Evolutionary conservation across 2,113 vertebrate genomes (phyloP).

Genomic region (Vidua chalybeata): DNA sequence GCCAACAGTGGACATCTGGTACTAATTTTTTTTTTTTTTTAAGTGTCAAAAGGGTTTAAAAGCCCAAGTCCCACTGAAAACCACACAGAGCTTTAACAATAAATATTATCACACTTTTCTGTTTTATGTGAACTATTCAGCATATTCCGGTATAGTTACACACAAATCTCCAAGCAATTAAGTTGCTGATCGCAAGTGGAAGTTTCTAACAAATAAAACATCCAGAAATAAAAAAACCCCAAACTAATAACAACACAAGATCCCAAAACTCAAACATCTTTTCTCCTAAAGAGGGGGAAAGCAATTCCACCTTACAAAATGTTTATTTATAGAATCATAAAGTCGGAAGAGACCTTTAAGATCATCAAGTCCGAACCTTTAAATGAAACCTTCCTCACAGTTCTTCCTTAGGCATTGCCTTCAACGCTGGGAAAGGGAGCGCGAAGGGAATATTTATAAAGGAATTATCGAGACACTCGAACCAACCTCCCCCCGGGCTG

Average conservation of each 20-base stretch:
- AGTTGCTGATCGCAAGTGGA: neutral
- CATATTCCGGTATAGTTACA: neutral
- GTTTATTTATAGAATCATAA: neutral
- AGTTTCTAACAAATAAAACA: neutral
- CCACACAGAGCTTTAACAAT: neutral
- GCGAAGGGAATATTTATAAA: neutral
- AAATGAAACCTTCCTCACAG: neutral
- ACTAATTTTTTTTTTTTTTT: neutral
- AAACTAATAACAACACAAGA: neutral
- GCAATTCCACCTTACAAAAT: neutral
- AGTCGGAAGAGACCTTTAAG: neutral
- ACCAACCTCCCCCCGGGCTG: neutral
- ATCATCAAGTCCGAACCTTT: neutral
- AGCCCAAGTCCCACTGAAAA: neutral
- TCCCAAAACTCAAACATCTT: fast-evolving
- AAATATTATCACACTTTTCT: neutral
- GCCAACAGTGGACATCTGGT: neutral
- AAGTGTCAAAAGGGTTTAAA: neutral
- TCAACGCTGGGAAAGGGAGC: fast-evolving
- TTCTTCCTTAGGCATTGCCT: neutral
- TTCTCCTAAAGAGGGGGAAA: fast-evolving
- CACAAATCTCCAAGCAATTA: neutral
- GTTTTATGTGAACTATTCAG: neutral
- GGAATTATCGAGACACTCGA: neutral
- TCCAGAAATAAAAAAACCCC: neutral